Conservation (phyloP, 1,140 invertebrate species). For the Lordiphosa stackelbergi region DNA sequence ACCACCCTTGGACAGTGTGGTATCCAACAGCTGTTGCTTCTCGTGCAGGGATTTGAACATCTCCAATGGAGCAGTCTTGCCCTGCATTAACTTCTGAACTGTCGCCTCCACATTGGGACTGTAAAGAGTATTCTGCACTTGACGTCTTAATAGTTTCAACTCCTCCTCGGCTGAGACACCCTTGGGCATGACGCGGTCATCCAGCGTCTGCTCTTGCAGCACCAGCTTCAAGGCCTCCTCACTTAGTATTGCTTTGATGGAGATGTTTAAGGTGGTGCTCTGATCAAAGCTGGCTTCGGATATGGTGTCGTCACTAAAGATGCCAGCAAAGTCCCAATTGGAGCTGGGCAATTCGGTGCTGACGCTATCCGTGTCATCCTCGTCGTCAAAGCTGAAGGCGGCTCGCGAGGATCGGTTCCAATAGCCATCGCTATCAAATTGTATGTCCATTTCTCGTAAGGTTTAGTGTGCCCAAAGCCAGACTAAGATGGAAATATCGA, state of each 20-base stretch:
- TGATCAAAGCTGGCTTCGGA: slow-evolving; percentile 68
- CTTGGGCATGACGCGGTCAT: slow-evolving; percentile 61
- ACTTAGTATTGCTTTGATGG: slow-evolving; percentile 62
- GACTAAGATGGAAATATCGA: no score
- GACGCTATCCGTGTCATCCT: slow-evolving; percentile 44
- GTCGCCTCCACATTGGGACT: slow-evolving; percentile 71
- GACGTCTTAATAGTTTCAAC: slow-evolving; percentile 56
- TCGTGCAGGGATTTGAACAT: slow-evolving; percentile 79
- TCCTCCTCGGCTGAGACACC: slow-evolving; percentile 65
- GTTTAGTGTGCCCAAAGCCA: no score
- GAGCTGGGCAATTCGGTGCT: slow-evolving; percentile 19
- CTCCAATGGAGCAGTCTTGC: slow-evolving; percentile 78
- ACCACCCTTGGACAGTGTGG: slow-evolving; percentile 79
- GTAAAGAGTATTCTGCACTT: slow-evolving; percentile 68
- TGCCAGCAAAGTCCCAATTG: slow-evolving; percentile 45
- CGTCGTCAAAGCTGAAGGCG: slow-evolving; percentile 75
- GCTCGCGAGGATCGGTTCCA: slow-evolving; percentile 71
- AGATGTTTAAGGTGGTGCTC: slow-evolving; percentile 49
- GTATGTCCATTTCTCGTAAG: slow-evolving; percentile 26
- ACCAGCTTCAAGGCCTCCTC: slow-evolving; percentile 63
- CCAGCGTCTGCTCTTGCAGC: slow-evolving; percentile 59
- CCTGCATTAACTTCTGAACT: slow-evolving; percentile 78
- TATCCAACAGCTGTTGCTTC: slow-evolving; percentile 80
- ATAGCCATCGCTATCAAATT: slow-evolving; percentile 60
- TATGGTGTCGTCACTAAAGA: slow-evolving; percentile 65